phyloP scores from a whole-genome alignment of 1,140 invertebrate genomes.

The Drosophila subpulchrella region DNA sequence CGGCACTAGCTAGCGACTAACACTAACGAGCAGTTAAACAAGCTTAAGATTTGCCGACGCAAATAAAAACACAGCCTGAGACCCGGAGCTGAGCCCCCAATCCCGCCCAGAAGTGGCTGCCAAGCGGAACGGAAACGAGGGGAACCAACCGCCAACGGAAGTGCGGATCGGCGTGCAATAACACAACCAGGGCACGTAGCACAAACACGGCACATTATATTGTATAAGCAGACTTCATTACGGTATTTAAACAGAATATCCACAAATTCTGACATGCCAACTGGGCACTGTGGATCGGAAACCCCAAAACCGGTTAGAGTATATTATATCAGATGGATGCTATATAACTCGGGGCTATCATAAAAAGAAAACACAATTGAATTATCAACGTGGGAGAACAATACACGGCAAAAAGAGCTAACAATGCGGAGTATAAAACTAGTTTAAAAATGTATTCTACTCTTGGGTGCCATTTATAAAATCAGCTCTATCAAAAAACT shows the following conservation, averaged over 20 bases:
- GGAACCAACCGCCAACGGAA: slow-evolving; percentile 32
- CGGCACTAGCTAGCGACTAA: slow-evolving; percentile 62
- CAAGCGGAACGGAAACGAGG: slow-evolving; percentile 27
- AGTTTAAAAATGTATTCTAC: not conserved
- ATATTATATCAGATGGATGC: not conserved
- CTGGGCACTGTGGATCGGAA: slow-evolving; percentile 50
- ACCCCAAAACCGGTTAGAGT: not conserved
- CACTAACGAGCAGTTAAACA: slow-evolving; percentile 83
- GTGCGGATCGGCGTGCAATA: slow-evolving; percentile 76
- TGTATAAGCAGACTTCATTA: slow-evolving; percentile 84
- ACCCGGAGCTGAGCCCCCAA: not conserved
- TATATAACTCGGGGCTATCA: not conserved
- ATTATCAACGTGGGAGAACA: slow-evolving; percentile 12
- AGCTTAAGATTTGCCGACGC: slow-evolving; percentile 81
- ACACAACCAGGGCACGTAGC: slow-evolving; percentile 83
- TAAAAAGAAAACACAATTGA: slow-evolving; percentile 10
- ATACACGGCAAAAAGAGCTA: not conserved
- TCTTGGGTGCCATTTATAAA: not conserved
- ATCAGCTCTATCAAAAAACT: not conserved
- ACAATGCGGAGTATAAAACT: not conserved
- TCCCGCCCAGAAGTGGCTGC: slow-evolving; percentile 23
- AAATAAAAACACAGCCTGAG: slow-evolving; percentile 73
- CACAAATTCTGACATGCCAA: slow-evolving; percentile 80
- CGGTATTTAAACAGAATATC: slow-evolving; percentile 84
- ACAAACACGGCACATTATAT: slow-evolving; percentile 84